A percentile compares a stretch with the other conserved stretches of the same genome.
phyloP scores from a whole-genome alignment of 30 jellyfish, hydroid and myxozoan species.

The Cassiopea andromeda region DNA sequence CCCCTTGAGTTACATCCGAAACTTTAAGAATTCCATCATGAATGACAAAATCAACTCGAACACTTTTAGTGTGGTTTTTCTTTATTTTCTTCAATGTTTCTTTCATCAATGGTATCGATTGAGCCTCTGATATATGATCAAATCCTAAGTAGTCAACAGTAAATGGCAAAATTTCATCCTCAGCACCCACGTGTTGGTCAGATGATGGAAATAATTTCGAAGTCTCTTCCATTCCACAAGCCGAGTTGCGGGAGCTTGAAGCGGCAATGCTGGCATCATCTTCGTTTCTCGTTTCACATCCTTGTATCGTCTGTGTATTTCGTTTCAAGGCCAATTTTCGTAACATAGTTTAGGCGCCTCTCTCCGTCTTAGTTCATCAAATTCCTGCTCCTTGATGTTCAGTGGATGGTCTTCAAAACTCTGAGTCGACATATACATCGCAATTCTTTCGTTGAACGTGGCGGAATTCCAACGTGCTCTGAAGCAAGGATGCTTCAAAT shows the following conservation, averaged over 20 bases:
- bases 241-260: slow-evolving; percentile 31
- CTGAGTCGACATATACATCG: slow-evolving; percentile 56
- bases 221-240: slow-evolving; percentile 61
- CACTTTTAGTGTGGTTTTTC: slow-evolving; percentile 86
- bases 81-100: slow-evolving; percentile 95
- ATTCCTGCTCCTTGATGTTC: neutral
- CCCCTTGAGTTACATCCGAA: slow-evolving; percentile 91
- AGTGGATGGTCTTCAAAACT: slow-evolving; percentile 1
- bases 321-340: slow-evolving; percentile 65
- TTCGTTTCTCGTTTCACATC: slow-evolving; percentile 43
- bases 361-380: neutral
- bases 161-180: slow-evolving; percentile 84
- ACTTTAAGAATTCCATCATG: slow-evolving; percentile 90
- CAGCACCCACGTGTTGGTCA: slow-evolving; percentile 80
- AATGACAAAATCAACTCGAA: slow-evolving; percentile 90
- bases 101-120: slow-evolving; percentile 91
- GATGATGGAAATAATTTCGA: slow-evolving; percentile 49
- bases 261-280: slow-evolving; percentile 39
- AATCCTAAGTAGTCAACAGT: slow-evolving; percentile 96
- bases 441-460: slow-evolving; percentile 30
- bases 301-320: slow-evolving; percentile 33
- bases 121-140: slow-evolving; percentile 98
- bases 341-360: slow-evolving; percentile 28
- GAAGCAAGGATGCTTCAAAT: slow-evolving; percentile 19
- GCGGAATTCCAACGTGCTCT: slow-evolving; percentile 42